These are phyloP conservation scores for Drosophila ficusphila DNA, from an alignment of 1,140 invertebrate species.

Conservation along the genomic window DNA sequence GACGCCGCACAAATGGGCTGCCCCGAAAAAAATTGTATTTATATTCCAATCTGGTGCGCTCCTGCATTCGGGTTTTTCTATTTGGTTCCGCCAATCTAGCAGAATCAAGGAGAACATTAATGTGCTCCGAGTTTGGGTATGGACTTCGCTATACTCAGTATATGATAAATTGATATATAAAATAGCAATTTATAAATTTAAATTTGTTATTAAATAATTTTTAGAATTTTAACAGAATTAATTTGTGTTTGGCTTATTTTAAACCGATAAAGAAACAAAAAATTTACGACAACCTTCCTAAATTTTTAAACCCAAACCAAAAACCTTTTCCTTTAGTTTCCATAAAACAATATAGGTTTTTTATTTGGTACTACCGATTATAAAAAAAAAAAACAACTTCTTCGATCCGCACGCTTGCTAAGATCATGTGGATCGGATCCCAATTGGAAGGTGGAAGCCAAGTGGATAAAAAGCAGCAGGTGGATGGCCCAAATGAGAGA, in stretches of 20 bases:
- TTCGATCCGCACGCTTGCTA: conserved; percentile 22
- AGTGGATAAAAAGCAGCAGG: conserved; percentile 28
- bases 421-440: conserved; percentile 18
- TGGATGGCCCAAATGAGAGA: conserved; percentile 17
- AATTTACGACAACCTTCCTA: too few relatives aligned
- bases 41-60: conserved; percentile 31
- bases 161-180: background rate
- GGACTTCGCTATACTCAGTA: background rate
- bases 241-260: too few relatives aligned
- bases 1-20: conserved; percentile 56
- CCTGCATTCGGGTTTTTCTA: conserved; percentile 2
- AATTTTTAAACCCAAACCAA: background rate
- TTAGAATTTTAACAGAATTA: too few relatives aligned
- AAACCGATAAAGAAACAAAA: too few relatives aligned
- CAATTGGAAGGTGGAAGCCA: conserved; percentile 18
- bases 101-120: background rate
- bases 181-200: background rate
- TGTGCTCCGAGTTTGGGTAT: background rate
- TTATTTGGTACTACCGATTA: background rate
- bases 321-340: too few relatives aligned
- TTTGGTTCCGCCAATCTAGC: conserved; percentile 15
- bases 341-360: background rate
- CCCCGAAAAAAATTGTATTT: conserved; percentile 56
- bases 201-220: too few relatives aligned
- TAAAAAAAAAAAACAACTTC: background rate